Evolutionary conservation across 1,140 invertebrate species (phyloP).

Genomic region (Tetramorium parvispinum): DNA sequence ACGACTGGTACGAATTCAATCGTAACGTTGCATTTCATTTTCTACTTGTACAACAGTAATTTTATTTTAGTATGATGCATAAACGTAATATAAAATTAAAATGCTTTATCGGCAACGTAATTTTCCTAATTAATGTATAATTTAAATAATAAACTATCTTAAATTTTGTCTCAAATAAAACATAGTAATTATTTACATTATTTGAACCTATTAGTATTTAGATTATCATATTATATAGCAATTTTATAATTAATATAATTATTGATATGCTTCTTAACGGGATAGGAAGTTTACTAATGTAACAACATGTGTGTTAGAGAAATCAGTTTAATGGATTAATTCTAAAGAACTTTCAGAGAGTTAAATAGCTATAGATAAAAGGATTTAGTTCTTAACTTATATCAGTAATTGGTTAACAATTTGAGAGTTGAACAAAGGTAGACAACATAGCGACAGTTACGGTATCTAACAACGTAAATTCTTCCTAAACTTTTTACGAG

Average conservation of each 20-base stretch:
- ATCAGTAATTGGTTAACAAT: constrained; percentile 20
- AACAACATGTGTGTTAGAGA: not conserved
- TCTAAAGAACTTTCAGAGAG: not conserved
- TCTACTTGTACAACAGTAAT: constrained; percentile 3
- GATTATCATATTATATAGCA: not conserved
- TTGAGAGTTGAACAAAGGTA: not conserved
- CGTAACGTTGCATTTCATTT: not conserved
- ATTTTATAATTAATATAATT: not conserved
- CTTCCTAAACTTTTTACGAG: constrained; percentile 2
- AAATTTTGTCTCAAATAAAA: not conserved
- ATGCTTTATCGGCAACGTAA: not conserved
- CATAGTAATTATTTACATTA: not conserved
- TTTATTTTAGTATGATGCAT: not conserved
- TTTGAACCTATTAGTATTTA: not conserved
- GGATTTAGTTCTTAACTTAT: not conserved
- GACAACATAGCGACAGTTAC: constrained; percentile 29
- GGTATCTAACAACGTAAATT: constrained; percentile 36
- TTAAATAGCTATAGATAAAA: constrained; percentile 14
- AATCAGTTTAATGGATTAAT: not conserved
- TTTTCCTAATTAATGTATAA: not conserved
- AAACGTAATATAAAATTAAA: not conserved
- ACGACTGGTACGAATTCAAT: constrained; percentile 21
- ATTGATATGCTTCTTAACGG: not conserved
- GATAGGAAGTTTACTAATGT: not conserved
- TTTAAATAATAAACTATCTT: constrained; percentile 10